Evolutionary conservation across 2,113 vertebrate genomes (phyloP), one percentile per base, ranked within the genome.

Genomic region (Copsychus sechellarum): DNA sequence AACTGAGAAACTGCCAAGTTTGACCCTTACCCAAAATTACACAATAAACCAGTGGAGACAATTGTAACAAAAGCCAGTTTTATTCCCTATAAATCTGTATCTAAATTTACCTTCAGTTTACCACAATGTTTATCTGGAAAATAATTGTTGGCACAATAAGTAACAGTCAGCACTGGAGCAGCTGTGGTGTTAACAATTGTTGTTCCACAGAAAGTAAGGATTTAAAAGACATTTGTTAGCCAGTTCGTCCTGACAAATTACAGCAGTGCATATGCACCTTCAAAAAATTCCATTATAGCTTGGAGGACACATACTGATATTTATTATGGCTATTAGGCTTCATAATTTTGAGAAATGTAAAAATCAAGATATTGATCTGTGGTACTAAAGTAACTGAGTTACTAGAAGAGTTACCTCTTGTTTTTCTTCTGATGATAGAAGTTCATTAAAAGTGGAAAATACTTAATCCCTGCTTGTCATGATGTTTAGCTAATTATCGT

Each of bases 341-440:
- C 43, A 54, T 53, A 67, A 79, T 81, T 94, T 84, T 88, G 61
- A 92, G 90, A 92, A 90, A 92, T 65, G 28, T 40, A 67, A 73
- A 89, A 91, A 90, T 80, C 60, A 83, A 96, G n/a, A 33, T 80
- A 88, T 85, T 3, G 67, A 93, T 94, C 64, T 62, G n/a, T 80
- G 22, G 43, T 34, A 86, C 28, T 81, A 80, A 93, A 96, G 67
- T 86, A 92, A 86, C 90, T 43, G 38, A 88, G n/a, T 90, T 94
- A 83, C 64, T 64, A 67, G 64, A 92, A 90, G 47, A 92, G 42
- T 25, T 92, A 83, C 67, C 34, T 94, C 47, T 81, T 89, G 66
- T 58, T 96, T 93, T 90, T 66, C 34, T 77, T 92, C 47, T 78
- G 56, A 42, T 78, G 38, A 76, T 26, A 56, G 58, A 94, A 90